Evolutionary conservation across 2,113 vertebrate genomes (phyloP), one percentile per base, ranked within the genome.

Genomic region (Dryoscopus gambensis): DNA sequence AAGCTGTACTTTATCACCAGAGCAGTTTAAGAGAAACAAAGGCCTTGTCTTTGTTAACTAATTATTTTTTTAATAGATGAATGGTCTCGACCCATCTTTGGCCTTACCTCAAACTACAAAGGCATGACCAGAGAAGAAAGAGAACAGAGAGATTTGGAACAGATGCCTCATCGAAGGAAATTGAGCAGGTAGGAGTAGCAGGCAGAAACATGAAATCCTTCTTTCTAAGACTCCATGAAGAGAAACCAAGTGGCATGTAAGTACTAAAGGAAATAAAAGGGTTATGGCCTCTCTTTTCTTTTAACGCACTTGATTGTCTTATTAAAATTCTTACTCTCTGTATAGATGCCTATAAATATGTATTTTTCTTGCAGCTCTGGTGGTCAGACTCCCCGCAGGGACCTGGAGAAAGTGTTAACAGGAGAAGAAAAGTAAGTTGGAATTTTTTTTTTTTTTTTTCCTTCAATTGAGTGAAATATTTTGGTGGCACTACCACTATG

Each of bases 91-190:
- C 99, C 99, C 17, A 99, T 99, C 96, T 99, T 99, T 52, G 99
- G 99, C 63, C 96, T 99, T 91, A 99, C 99, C 22, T 99, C 99
- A 33, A 99, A 99, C 97, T 99, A 99, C 89, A 99, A 99, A 94
- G 99, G 99, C 46, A 99, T 99, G 99, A 99, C 99, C 22, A 98
- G 99, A 84, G 99, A 99, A 94, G 99, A 99, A 96, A 97, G 99
- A 24, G 99, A 99, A 63, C 99, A 99, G 97, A 98, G 99, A 94
- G 99, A 99, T 75, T 97, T 99, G 87, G 99, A 99, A 87, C 99
- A 99, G 97, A 99, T 99, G 99, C 99, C 99, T 91, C 99, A 99
- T 19, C 98, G 99, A 67, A 98, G 98, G 93, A 98, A 99, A 55
- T 68, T 99, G 47, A 99, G 98, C 78, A 99, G 99, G 99, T 99